Evolutionary conservation across 2,888 invertebrate genomes (phyloP).

Genomic region (Balanococcus diminutus): DNA sequence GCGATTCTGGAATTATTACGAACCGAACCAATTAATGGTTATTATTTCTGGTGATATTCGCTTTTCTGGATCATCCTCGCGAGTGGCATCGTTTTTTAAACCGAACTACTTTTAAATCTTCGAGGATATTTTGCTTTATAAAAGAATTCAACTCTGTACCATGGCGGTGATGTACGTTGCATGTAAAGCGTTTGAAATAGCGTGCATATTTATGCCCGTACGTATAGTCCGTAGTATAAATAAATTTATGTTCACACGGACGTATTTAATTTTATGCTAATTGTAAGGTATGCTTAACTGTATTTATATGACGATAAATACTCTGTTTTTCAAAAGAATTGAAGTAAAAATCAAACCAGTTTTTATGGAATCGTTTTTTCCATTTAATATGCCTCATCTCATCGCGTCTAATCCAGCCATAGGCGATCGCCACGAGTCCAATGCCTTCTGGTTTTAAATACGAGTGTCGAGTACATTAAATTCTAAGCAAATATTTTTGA

Average conservation of each 20-base stretch:
- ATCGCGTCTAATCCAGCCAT: neutral
- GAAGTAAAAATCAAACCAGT: conserved; percentile 27
- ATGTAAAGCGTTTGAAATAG: conserved; percentile 5
- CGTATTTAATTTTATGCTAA: conserved; percentile 40
- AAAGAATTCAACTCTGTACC: neutral
- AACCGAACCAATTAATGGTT: neutral
- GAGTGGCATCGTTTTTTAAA: neutral
- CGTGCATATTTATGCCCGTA: conserved; percentile 24
- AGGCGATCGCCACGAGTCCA: neutral
- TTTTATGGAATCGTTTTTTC: conserved; percentile 4
- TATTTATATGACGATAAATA: conserved; percentile 35
- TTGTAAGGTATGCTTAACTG: conserved; percentile 28
- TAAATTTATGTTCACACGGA: conserved; percentile 28
- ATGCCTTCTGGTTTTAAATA: neutral
- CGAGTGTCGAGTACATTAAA: neutral
- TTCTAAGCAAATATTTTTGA: neutral
- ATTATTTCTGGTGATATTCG: neutral
- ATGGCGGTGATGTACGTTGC: neutral
- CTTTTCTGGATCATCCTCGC: conserved; percentile 9
- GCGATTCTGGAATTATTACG: neutral
- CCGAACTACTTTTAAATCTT: neutral
- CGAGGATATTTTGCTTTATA: neutral
- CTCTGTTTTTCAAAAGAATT: conserved; percentile 26
- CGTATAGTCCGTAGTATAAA: neutral
- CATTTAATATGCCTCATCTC: neutral